Conservation (phyloP, 1,140 invertebrate genomes). For the Mya arenaria region DNA sequence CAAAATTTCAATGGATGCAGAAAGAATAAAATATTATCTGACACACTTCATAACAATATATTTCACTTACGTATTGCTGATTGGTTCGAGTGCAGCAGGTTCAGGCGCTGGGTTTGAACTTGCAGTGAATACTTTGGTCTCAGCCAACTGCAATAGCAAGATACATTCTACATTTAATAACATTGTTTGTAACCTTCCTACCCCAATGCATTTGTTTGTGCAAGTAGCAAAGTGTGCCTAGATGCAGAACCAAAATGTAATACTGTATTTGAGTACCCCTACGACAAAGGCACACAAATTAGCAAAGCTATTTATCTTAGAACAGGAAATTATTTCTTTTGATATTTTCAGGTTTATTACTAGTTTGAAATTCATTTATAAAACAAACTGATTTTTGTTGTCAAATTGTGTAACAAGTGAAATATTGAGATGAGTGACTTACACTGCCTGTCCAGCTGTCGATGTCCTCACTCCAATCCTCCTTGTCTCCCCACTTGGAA, state of each 20-base stretch:
- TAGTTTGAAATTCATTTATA: background rate
- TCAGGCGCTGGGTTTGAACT: slow-evolving; percentile 53
- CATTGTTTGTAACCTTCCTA: too few relatives aligned
- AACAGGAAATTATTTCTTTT: too few relatives aligned
- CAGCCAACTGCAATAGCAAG: slow-evolving; percentile 86
- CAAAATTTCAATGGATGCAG: too few relatives aligned
- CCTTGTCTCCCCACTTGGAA: slow-evolving; percentile 66
- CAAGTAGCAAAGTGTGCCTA: too few relatives aligned
- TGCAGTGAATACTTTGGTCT: slow-evolving; percentile 95
- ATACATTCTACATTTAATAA: too few relatives aligned
- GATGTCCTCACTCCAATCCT: slow-evolving; percentile 94
- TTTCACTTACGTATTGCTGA: slow-evolving; percentile 34
- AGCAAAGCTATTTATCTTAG: too few relatives aligned
- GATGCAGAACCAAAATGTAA: too few relatives aligned
- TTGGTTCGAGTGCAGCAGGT: slow-evolving; percentile 50
- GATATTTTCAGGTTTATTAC: too few relatives aligned
- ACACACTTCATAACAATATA: background rate
- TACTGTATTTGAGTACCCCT: too few relatives aligned
- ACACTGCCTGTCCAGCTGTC: slow-evolving; percentile 92
- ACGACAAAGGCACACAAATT: too few relatives aligned
- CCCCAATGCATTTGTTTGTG: too few relatives aligned
- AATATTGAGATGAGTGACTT: slow-evolving; percentile 58
- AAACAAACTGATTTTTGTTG: background rate
- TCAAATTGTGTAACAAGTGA: background rate
- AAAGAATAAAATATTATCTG: background rate